phyloP scores from a whole-genome alignment of 2,797 vertebrate genomes.

The Catostomus latipinnis region DNA sequence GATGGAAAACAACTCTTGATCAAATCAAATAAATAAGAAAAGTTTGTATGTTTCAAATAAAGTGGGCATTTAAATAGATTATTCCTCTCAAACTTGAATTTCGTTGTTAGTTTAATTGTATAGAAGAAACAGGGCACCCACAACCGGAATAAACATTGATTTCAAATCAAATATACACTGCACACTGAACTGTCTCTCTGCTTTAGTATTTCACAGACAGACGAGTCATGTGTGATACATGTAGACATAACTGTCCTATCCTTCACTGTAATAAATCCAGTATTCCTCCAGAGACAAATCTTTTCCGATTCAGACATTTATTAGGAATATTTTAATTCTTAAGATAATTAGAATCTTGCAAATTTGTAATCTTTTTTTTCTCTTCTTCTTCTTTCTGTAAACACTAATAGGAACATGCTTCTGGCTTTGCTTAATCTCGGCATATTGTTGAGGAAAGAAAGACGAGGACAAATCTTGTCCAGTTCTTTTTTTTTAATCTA shows the following conservation, averaged over 20 bases:
- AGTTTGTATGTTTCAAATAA: not conserved
- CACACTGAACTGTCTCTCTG: not conserved
- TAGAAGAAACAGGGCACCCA: not conserved
- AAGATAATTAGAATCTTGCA: not conserved
- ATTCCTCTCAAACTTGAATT: not conserved
- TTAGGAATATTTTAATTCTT: not conserved
- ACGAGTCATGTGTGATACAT: not conserved
- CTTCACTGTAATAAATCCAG: not conserved
- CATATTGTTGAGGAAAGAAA: conserved; percentile 4
- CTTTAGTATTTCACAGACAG: not conserved
- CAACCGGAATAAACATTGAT: not conserved
- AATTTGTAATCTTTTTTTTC: not conserved
- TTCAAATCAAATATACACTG: not conserved
- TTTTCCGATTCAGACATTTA: not conserved
- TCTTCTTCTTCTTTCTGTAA: not conserved
- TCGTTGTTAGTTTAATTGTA: not conserved
- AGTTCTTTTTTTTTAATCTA: not conserved
- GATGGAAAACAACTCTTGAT: not conserved
- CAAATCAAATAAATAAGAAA: not conserved
- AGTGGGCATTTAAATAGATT: not conserved
- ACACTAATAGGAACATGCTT: conserved; percentile 21
- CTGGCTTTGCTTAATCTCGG: conserved; percentile 18
- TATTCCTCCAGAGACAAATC: not conserved
- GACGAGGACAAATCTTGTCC: conserved; percentile 17
- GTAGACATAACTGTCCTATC: not conserved